Base-by-base conservation (phyloP, 2,113 vertebrate genomes). In the Oenanthe melanoleuca region DNA sequence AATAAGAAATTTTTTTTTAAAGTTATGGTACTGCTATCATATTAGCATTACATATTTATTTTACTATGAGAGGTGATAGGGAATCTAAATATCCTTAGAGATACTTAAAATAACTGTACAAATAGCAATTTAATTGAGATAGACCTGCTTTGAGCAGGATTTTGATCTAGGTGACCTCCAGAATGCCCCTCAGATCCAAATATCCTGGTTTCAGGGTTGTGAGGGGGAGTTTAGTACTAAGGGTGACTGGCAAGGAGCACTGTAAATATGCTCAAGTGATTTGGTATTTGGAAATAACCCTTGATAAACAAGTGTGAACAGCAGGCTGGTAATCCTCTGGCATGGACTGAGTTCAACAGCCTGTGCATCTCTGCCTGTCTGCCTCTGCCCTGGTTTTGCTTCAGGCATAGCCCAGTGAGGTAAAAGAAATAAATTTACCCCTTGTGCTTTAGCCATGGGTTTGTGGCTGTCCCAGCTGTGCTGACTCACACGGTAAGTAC, bases 401-500 rank as follows among this genome's bases (percentile, higher is more conserved):
- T 60, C 2, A 1, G 53, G n/a, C 16, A 47, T 47, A 60, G 9
- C n/a, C 29, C 29, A 61, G n/a, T 47, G 38, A 67, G 29, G 21
- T 40, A 47, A 67, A 52, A 14, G 20, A 47, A 67, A 47, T 34
- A 60, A 34, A 47, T 55, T 40, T 47, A 53, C 13, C 25, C 14
- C 7, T 29, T 15, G 5, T 74, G 21, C 31, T 55, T 67, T 31
- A 75, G 40, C n/a, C 2, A 1, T 26, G 47, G 24, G 6, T 47
- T 55, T 82, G 40, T 47, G 55, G 8, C 4, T 61, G 19, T 15
- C 24, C 13, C n/a, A 38, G 61, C 24, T 47, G 28, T 40, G 40
- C 55, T 31, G 31, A 40, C 3, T 40, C n/a, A 34, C 17, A 55
- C 0, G 0, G 2, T 34, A 61, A 45, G 5, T 63, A 55, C 3